Evolutionary conservation across 2,113 vertebrate genomes (phyloP).

Genomic region (Lophura nycthemera): DNA sequence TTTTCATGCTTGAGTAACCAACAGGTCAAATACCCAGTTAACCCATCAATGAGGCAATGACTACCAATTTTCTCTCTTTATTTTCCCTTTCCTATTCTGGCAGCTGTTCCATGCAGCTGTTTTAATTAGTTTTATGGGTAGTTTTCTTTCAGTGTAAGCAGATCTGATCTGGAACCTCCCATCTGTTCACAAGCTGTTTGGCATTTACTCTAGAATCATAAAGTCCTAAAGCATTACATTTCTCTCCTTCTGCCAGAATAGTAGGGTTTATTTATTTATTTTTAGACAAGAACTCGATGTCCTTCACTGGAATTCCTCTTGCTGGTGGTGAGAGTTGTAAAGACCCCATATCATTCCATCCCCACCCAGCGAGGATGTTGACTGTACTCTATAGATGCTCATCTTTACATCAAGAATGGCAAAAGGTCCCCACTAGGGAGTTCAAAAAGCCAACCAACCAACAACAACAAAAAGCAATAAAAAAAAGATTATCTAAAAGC

Average conservation of each 20-base stretch:
- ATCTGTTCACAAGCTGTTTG: conserved; percentile 51
- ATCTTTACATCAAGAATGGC: background rate
- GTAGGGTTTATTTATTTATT: background rate
- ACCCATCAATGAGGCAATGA: background rate
- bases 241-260: background rate
- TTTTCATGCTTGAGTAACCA: background rate
- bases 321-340: background rate
- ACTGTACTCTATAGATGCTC: background rate
- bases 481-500: background rate
- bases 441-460: background rate
- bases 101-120: conserved; percentile 13
- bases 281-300: background rate
- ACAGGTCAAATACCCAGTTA: background rate
- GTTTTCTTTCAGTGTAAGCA: conserved; percentile 36
- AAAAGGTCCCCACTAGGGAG: background rate
- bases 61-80: background rate
- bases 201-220: conserved; percentile 27
- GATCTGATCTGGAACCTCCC: conserved; percentile 43
- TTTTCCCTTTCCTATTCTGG: background rate
- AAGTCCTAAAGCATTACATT: conserved; percentile 26
- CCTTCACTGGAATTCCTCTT: background rate
- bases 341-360: background rate
- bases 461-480: background rate
- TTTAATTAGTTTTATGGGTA: conserved; percentile 30
- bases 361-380: background rate